Evolutionary conservation across 53 echinoderm and acorn worm species (phyloP).

Genomic region (Arbacia lixula): DNA sequence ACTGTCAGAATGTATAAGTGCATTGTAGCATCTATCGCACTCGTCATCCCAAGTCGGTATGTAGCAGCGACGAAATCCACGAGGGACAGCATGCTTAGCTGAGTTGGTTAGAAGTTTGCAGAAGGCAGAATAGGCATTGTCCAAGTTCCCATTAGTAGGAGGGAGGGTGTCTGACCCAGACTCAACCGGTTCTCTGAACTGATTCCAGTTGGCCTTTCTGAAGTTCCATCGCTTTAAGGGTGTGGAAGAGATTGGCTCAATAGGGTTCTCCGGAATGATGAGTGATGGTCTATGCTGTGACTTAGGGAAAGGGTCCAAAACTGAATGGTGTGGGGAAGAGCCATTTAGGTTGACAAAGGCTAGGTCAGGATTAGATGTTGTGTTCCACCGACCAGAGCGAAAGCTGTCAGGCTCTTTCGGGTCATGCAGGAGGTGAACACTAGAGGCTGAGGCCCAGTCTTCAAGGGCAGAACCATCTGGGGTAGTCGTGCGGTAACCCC

Average conservation of each 20-base stretch:
- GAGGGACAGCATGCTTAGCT: slow-evolving; percentile 53
- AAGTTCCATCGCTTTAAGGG: slow-evolving; percentile 61
- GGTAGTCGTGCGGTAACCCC: slow-evolving; percentile 44
- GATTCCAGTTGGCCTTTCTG: slow-evolving; percentile 54
- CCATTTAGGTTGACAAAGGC: slow-evolving; percentile 53
- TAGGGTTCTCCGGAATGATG: slow-evolving; percentile 49
- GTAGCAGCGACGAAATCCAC: slow-evolving; percentile 45
- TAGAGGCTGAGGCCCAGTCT: slow-evolving; percentile 56
- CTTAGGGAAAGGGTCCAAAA: slow-evolving; percentile 44
- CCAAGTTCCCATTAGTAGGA: slow-evolving; percentile 35
- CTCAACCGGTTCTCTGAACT: slow-evolving; percentile 50
- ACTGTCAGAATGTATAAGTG: slow-evolving; percentile 31
- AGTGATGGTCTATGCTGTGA: slow-evolving; percentile 54
- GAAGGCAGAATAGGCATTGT: slow-evolving; percentile 52
- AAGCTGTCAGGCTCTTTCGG: slow-evolving; percentile 48
- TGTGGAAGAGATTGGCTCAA: slow-evolving; percentile 22
- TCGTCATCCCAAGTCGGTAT: slow-evolving; percentile 58
- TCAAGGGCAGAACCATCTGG: slow-evolving; percentile 50
- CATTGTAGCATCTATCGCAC: slow-evolving; percentile 43
- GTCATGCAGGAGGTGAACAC: slow-evolving; percentile 37
- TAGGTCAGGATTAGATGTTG: slow-evolving; percentile 46
- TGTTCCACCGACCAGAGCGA: slow-evolving; percentile 57
- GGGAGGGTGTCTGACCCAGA: slow-evolving; percentile 35
- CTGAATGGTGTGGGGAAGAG: slow-evolving; percentile 16
- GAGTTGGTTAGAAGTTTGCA: slow-evolving; percentile 45